Conservation (phyloP, 2,113 vertebrate genomes). For the Oreochromis aureus region DNA sequence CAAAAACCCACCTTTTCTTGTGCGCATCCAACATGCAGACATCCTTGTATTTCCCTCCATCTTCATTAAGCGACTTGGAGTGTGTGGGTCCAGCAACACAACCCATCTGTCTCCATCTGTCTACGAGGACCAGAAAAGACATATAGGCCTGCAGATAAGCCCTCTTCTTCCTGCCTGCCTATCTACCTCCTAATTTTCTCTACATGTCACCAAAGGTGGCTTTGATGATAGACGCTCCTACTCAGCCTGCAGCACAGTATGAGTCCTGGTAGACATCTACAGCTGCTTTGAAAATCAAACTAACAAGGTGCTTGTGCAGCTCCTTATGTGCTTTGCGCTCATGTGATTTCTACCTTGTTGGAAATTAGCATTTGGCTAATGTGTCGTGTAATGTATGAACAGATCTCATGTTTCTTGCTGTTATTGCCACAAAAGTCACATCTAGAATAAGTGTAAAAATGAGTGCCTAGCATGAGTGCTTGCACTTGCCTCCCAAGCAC, state of each 20-base stretch:
- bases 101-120: constrained; percentile 36
- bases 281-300: neutral
- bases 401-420: neutral
- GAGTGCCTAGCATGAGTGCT: neutral
- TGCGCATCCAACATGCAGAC: neutral
- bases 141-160: neutral
- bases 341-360: neutral
- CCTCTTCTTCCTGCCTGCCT: neutral
- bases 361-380: neutral
- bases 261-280: neutral
- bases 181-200: neutral
- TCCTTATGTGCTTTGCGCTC: neutral
- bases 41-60: neutral
- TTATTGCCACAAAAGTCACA: neutral
- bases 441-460: neutral
- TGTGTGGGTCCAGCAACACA: neutral
- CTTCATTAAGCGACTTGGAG: neutral
- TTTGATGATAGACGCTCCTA: neutral
- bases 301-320: neutral
- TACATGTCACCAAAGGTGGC: neutral
- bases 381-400: neutral
- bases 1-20: neutral
- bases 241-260: neutral
- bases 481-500: neutral
- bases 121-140: neutral